Conservation (phyloP, 2,888 invertebrate species). For the Unio pictorum region DNA sequence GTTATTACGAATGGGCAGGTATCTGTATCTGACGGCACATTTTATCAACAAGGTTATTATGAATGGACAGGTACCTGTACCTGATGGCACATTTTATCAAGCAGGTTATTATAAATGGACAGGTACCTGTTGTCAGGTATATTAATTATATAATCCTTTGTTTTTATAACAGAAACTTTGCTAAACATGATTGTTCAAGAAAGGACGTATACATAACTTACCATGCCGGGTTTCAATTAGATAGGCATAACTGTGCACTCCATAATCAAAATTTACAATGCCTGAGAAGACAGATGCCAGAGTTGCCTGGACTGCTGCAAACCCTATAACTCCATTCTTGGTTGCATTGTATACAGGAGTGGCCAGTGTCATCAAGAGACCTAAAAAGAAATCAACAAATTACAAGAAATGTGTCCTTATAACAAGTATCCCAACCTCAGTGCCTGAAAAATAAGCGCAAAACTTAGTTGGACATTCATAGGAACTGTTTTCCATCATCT, state of each 20-base stretch:
- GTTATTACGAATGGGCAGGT: too few relatives aligned
- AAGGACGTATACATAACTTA: slow-evolving; percentile 1
- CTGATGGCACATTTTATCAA: too few relatives aligned
- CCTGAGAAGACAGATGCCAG: slow-evolving; percentile 26
- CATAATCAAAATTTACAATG: slow-evolving; percentile 21
- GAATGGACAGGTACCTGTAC: too few relatives aligned
- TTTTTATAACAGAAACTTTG: too few relatives aligned
- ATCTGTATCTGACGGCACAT: too few relatives aligned
- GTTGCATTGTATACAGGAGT: slow-evolving; percentile 18
- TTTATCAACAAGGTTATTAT: too few relatives aligned
- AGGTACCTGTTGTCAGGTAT: too few relatives aligned
- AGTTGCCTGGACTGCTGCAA: slow-evolving; percentile 22
- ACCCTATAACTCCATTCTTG: slow-evolving; percentile 9
- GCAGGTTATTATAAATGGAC: too few relatives aligned
- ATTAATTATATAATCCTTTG: too few relatives aligned
- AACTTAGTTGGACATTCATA: too few relatives aligned
- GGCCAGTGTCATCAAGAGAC: slow-evolving; percentile 21
- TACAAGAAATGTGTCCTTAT: neutral
- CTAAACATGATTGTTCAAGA: too few relatives aligned
- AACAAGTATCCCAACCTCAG: neutral
- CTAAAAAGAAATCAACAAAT: slow-evolving; percentile 7
- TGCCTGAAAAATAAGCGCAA: neutral
- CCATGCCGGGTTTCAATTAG: slow-evolving; percentile 27
- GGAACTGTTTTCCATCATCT: too few relatives aligned
- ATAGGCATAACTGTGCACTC: slow-evolving; percentile 26